phyloP scores from a whole-genome alignment of 1,140 invertebrate species.

The Coptotermes formosanus region DNA sequence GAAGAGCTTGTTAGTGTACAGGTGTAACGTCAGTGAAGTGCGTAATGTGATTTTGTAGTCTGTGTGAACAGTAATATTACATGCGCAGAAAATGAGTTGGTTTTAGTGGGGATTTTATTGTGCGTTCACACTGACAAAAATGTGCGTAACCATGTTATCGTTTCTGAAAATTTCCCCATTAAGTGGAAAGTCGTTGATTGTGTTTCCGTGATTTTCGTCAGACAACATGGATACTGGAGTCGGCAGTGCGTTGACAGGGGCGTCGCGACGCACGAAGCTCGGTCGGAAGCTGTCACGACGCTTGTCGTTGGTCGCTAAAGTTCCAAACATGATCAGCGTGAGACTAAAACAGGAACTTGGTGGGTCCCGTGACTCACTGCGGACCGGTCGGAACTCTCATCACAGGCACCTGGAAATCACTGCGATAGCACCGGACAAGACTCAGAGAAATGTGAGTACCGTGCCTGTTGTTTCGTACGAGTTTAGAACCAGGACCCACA shows the following conservation, averaged over 20 bases:
- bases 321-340: conserved; percentile 48
- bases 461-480: too few species aligned
- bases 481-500: too few species aligned
- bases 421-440: conserved; percentile 54
- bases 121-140: too few species aligned
- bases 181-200: neutral
- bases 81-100: too few species aligned
- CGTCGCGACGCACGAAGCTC: conserved; percentile 46
- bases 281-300: conserved; percentile 51
- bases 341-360: conserved; percentile 39
- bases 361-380: conserved; percentile 1
- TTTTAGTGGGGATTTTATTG: too few species aligned
- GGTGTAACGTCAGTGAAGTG: too few species aligned
- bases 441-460: conserved; percentile 51
- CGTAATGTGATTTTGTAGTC: too few species aligned
- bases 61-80: too few species aligned
- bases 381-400: conserved; percentile 41
- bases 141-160: neutral
- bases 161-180: neutral
- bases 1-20: too few species aligned
- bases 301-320: conserved; percentile 52
- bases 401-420: conserved; percentile 49
- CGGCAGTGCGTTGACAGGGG: conserved; percentile 28
- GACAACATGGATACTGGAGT: neutral
- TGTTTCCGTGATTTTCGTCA: neutral